Evolutionary conservation across 2,113 vertebrate genomes (phyloP).

Genomic region (Cephalopholis sonnerati): DNA sequence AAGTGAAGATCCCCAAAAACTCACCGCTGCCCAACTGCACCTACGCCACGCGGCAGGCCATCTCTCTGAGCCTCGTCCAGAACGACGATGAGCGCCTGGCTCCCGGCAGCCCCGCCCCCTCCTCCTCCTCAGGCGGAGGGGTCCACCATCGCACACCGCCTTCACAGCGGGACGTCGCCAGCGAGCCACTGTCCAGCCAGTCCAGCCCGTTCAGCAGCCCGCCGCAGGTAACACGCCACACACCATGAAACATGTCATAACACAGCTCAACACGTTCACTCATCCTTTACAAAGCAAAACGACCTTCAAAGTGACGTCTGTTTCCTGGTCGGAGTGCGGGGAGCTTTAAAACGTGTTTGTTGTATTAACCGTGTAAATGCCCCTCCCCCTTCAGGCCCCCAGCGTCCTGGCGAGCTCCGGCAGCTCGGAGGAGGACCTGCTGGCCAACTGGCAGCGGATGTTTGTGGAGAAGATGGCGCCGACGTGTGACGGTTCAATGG

Average conservation of each 20-base stretch:
- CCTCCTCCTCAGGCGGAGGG: slow-evolving; percentile 80
- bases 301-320: too few species aligned
- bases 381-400: slow-evolving; percentile 80
- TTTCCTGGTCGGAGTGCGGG: not conserved
- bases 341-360: not conserved
- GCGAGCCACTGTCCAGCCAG: slow-evolving; percentile 85
- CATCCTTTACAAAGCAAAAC: too few species aligned
- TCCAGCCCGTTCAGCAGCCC: slow-evolving; percentile 90
- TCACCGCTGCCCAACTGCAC: slow-evolving; percentile 98
- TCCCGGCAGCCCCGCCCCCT: slow-evolving; percentile 87
- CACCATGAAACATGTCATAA: too few species aligned
- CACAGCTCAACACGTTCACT: not conserved
- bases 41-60: slow-evolving; percentile 96
- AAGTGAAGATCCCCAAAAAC: slow-evolving; percentile 96
- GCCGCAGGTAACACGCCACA: slow-evolving; percentile 69
- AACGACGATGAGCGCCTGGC: slow-evolving; percentile 82
- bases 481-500: slow-evolving; percentile 78
- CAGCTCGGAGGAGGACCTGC: slow-evolving; percentile 94
- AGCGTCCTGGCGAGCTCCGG: slow-evolving; percentile 88
- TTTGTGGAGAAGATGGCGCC: slow-evolving; percentile 94
- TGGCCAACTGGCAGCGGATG: slow-evolving; percentile 95
- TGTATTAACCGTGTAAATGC: not conserved
- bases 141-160: slow-evolving; percentile 68
- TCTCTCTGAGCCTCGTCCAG: slow-evolving; percentile 95
- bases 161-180: slow-evolving; percentile 74